Evolutionary conservation across 2,797 vertebrate species (phyloP).

Genomic region (Rhinichthys osculus): DNA sequence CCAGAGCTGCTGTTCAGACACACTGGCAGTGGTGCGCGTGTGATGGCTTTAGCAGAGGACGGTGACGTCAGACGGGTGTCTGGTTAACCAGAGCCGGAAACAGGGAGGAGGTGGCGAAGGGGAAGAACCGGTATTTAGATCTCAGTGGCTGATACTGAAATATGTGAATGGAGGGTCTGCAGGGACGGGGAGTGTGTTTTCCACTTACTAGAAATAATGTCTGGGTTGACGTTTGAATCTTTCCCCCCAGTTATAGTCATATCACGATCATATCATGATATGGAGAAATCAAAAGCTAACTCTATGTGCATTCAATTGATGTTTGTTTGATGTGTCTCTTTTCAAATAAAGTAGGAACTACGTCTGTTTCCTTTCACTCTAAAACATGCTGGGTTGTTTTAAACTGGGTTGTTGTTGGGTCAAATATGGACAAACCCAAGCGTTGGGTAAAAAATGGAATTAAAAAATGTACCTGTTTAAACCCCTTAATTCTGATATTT

Average conservation of each 20-base stretch:
- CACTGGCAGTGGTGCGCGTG: not conserved
- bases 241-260: not conserved
- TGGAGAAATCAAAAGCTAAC: not conserved
- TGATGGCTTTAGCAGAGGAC: conserved; percentile 18
- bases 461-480: no score
- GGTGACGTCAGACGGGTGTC: conserved; percentile 31
- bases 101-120: conserved; percentile 7
- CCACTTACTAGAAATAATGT: not conserved
- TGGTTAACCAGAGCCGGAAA: conserved; percentile 55
- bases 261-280: not conserved
- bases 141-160: conserved; percentile 26
- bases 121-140: conserved; percentile 28
- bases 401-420: no score
- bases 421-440: no score
- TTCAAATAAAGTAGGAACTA: no score
- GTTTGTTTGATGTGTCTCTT: not conserved
- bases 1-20: not conserved
- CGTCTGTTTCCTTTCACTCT: no score
- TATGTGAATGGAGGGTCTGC: conserved; percentile 37
- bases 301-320: not conserved
- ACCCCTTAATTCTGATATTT: no score
- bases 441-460: no score
- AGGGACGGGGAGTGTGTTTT: conserved; percentile 36
- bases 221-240: not conserved
- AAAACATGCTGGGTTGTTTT: no score